Percentiles rank a stretch among this genome's conserved stretches.
These are phyloP conservation scores for Bimastos eiseni DNA, from an alignment of 2,888 invertebrate genomes.

Conservation along the genomic window DNA sequence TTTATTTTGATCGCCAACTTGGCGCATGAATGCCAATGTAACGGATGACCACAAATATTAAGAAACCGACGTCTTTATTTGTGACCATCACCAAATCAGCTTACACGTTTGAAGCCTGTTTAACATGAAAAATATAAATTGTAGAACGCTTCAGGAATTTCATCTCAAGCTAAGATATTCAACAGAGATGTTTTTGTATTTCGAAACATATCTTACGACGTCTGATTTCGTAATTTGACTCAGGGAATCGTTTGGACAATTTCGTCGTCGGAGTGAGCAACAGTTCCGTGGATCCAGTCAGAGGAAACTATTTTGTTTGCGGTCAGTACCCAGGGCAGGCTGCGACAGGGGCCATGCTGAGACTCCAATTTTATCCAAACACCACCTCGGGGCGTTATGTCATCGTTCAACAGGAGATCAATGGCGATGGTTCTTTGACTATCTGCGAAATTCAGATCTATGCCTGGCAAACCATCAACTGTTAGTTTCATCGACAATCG, in stretches of 20 bases:
- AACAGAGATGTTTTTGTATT: too few relatives aligned
- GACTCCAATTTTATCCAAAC: not conserved
- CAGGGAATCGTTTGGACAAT: not conserved
- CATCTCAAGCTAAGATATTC: too few relatives aligned
- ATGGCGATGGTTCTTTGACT: not conserved
- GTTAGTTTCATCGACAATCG: not conserved
- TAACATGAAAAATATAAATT: too few relatives aligned
- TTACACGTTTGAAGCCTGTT: too few relatives aligned
- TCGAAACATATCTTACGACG: too few relatives aligned
- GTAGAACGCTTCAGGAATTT: too few relatives aligned
- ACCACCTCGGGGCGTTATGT: not conserved
- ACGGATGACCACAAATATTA: too few relatives aligned
- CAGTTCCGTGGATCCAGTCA: not conserved
- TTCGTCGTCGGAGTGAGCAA: not conserved
- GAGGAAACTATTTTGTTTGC: not conserved
- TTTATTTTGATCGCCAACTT: too few relatives aligned
- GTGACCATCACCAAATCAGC: too few relatives aligned
- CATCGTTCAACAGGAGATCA: conserved; percentile 2
- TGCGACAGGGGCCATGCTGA: not conserved
- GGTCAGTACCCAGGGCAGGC: not conserved
- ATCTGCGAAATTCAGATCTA: not conserved
- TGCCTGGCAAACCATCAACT: not conserved
- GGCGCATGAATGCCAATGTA: too few relatives aligned
- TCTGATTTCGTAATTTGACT: not conserved
- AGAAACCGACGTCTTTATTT: too few relatives aligned